A percentile compares a stretch with the other conserved stretches of the same genome.
These are phyloP conservation scores for Athene noctua DNA, from an alignment of 2,113 vertebrate genomes.

Conservation along the genomic window DNA sequence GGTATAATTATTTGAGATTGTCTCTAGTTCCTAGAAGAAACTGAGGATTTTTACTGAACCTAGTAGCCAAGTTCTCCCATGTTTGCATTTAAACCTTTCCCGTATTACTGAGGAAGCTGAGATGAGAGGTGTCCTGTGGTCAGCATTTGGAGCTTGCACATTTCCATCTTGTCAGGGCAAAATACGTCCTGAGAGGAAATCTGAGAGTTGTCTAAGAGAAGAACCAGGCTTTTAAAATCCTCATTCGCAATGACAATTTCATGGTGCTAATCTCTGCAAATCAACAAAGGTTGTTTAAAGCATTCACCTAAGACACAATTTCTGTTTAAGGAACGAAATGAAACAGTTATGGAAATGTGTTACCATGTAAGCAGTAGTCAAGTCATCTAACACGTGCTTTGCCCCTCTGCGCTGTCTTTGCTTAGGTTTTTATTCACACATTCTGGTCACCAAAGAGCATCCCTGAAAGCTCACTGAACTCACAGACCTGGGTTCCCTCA, in stretches of 20 bases:
- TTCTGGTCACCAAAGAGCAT: background rate
- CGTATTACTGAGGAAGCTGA: background rate
- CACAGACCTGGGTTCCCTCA: background rate
- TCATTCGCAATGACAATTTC: background rate
- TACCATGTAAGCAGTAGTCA: background rate
- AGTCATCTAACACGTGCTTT: background rate
- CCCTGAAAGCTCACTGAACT: background rate
- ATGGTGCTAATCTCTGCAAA: background rate
- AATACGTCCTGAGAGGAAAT: background rate
- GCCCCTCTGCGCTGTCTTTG: background rate
- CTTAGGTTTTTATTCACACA: background rate
- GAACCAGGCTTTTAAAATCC: background rate
- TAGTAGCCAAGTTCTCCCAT: background rate
- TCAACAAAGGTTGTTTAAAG: background rate
- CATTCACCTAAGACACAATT: background rate
- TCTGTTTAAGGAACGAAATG: background rate
- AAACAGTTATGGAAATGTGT: background rate
- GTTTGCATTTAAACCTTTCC: background rate
- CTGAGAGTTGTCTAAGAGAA: background rate
- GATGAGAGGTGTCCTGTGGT: background rate
- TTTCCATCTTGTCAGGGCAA: background rate
- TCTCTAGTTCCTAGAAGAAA: background rate
- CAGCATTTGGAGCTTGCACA: background rate
- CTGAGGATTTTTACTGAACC: background rate
- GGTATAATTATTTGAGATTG: background rate